phyloP scores from a whole-genome alignment of 2,797 vertebrate genomes.

The Acropternis orthonyx region DNA sequence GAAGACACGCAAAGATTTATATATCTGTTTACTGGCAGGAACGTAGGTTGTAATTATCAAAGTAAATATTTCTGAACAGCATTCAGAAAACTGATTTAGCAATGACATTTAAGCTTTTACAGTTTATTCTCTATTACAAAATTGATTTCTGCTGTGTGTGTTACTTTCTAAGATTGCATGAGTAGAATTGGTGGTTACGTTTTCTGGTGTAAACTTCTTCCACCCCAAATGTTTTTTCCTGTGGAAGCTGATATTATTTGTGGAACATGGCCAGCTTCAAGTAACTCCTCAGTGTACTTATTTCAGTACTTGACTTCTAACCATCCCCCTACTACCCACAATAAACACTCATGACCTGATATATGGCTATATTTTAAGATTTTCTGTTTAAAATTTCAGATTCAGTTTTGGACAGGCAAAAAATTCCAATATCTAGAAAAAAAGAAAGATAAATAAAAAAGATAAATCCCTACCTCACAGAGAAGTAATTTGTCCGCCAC shows the following conservation, averaged over 20 bases:
- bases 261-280: not conserved
- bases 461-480: rapidly evolving
- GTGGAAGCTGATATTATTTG: not conserved
- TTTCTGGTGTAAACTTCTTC: not conserved
- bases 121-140: not conserved
- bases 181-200: not conserved
- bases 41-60: not conserved
- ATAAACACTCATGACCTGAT: not conserved
- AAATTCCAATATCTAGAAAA: not conserved
- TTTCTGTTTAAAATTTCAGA: not conserved
- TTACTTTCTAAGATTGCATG: not conserved
- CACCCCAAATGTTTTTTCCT: not conserved
- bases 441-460: not conserved
- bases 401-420: not conserved
- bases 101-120: not conserved
- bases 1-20: not conserved
- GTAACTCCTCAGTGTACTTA: not conserved
- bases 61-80: not conserved
- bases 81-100: not conserved
- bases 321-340: not conserved
- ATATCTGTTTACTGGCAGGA: not conserved
- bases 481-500: not conserved
- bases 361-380: not conserved
- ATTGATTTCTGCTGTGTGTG: not conserved
- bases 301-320: not conserved